Percentiles rank a stretch among this genome's conserved stretches.
Conservation (phyloP, 23 tunicate genomes). For the Botrylloides violaceus region DNA sequence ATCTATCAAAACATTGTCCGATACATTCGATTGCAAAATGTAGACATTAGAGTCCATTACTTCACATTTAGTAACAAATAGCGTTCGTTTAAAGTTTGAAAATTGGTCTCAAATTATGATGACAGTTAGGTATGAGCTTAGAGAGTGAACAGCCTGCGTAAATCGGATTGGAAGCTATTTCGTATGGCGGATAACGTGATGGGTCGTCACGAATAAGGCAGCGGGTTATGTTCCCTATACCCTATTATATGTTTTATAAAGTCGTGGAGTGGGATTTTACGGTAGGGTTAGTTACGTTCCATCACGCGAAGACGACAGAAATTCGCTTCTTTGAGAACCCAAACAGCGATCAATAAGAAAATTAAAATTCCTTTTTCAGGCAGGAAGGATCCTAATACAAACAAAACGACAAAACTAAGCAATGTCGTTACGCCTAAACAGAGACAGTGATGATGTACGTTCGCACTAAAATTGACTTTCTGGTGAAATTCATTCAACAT, state of each 20-base stretch:
- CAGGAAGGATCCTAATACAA: background rate
- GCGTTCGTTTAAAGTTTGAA: background rate
- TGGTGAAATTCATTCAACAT: too few relatives aligned
- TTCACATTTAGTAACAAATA: background rate
- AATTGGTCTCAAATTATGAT: background rate
- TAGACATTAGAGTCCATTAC: background rate
- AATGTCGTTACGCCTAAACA: background rate
- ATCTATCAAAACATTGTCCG: background rate
- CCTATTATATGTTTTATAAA: background rate
- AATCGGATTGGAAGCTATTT: background rate
- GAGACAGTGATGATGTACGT: too few relatives aligned
- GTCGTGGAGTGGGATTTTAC: background rate
- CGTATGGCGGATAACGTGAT: background rate
- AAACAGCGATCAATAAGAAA: slow-evolving; percentile 14
- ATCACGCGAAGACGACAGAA: slow-evolving; percentile 16
- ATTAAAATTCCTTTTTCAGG: slow-evolving; percentile 15
- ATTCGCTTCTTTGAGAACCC: slow-evolving; percentile 1
- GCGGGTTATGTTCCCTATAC: background rate
- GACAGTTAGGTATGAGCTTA: background rate
- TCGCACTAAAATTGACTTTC: too few relatives aligned
- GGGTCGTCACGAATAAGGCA: slow-evolving; percentile 2
- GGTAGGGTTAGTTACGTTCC: slow-evolving; percentile 15
- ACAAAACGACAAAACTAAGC: slow-evolving; percentile 5
- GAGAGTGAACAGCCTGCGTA: background rate
- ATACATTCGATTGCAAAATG: background rate